These are phyloP conservation scores for Pachydiplax longipennis DNA, from an alignment of 2,888 invertebrate species.

Conservation along the genomic window DNA sequence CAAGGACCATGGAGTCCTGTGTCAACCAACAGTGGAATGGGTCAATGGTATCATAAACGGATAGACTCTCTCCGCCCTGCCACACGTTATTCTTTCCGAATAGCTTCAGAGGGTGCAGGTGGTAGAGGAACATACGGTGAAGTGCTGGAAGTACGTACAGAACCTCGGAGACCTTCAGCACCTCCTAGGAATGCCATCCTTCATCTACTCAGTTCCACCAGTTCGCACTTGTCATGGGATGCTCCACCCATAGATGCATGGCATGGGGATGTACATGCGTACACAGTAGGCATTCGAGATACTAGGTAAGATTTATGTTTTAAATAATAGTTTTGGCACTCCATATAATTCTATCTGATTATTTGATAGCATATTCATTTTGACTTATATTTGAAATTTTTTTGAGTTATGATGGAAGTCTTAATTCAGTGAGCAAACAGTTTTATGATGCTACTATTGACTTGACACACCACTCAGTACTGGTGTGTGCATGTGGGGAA, in stretches of 20 bases:
- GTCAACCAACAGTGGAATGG: background rate
- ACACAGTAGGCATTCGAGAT: slow-evolving; percentile 73
- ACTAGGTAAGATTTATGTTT: slow-evolving; percentile 61
- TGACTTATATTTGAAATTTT: too few relatives aligned
- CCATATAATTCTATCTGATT: background rate
- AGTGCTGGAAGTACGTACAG: slow-evolving; percentile 70
- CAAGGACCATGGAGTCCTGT: slow-evolving; percentile 13
- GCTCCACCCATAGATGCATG: slow-evolving; percentile 73
- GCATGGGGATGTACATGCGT: slow-evolving; percentile 79
- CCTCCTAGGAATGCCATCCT: slow-evolving; percentile 73
- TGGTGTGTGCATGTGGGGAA: too few relatives aligned
- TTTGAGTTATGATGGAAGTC: too few relatives aligned
- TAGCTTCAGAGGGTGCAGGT: slow-evolving; percentile 73
- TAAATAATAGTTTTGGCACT: background rate
- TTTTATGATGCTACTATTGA: too few relatives aligned
- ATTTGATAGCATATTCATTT: background rate
- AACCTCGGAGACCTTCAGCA: slow-evolving; percentile 75
- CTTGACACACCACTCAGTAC: too few relatives aligned
- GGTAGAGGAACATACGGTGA: slow-evolving; percentile 73
- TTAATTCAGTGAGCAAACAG: too few relatives aligned
- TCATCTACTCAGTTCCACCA: slow-evolving; percentile 75
- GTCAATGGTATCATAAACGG: slow-evolving; percentile 25
- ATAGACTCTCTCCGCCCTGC: slow-evolving; percentile 45
- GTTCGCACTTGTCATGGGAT: slow-evolving; percentile 76
- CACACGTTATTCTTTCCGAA: slow-evolving; percentile 68